Base-by-base conservation (phyloP, 2,797 vertebrate genomes). In the Propithecus deckenii region DNA sequence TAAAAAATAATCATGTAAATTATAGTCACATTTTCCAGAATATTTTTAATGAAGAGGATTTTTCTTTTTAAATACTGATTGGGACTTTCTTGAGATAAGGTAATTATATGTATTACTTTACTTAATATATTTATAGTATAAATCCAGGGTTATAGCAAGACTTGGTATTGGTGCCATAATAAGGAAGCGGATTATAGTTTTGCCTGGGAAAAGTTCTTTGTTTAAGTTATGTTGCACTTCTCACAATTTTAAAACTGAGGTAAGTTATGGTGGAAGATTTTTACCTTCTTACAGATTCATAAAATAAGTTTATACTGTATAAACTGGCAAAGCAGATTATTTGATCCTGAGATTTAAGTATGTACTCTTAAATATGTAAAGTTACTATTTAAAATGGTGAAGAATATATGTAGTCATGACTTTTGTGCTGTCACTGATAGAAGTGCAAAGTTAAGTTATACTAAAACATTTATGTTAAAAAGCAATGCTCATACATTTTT, bases 1-100 rank as follows among this genome's bases (percentile, higher is more conserved):
- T 97, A 79, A 91, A 93, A 98, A 95, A 79, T 81, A 97, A 96
- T 96, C 72, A 86, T 97, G 72, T 92, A 94, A 95, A 91, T 97
- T 97, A 72, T 86, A 87, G 80, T 95, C 22, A 90, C 23, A 96
- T 93, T 97, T 96, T 86, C 32, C 7, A 87, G 79, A 96, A 93
- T 93, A 94, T 83, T 95, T 78, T 91, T 93, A 96, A 91, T 89
- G 81, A 95, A 59, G 59, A 52, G 14, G 2, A 61, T 61, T 88
- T 95, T 86, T 84, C 22, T 85, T 94, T 96, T 90, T 38, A 88
- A 74, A 94, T 95, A 93, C 75, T 96, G n/a, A 91, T 91, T 97
- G 38, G 5, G 18, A 74, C 48, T 96, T 89, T 89, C 18, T 48
- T 96, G 79, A 63, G 57, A 81, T 76, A 96, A 95, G 43, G 35